Conservation (phyloP, 2,797 vertebrate species). For the Bryconaethiops microstoma region DNA sequence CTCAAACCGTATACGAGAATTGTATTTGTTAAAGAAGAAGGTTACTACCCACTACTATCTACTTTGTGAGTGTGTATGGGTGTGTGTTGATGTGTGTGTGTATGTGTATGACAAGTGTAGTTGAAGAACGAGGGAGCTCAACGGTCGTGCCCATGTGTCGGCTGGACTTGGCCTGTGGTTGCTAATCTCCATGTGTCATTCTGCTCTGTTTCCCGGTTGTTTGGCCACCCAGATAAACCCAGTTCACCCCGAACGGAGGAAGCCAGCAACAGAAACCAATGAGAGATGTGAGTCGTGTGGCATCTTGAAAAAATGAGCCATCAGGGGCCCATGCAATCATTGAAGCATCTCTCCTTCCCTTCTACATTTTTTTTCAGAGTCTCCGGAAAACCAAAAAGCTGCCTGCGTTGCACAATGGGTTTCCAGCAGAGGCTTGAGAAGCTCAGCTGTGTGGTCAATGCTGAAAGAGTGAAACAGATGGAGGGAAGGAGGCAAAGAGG, state of each 20-base stretch:
- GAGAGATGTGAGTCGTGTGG: constrained; percentile 43
- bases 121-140: constrained; percentile 47
- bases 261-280: constrained; percentile 57
- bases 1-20: too few relatives aligned
- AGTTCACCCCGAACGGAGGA: constrained; percentile 58
- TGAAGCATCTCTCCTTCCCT: constrained; percentile 73
- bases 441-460: constrained; percentile 64
- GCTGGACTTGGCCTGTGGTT: constrained; percentile 72
- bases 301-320: constrained; percentile 50
- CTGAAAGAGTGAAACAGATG: constrained; percentile 61
- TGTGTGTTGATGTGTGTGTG: constrained; percentile 40
- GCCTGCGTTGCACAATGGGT: constrained; percentile 75
- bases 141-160: constrained; percentile 60
- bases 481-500: constrained; percentile 50
- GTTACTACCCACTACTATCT: background rate
- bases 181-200: constrained; percentile 65
- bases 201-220: constrained; percentile 65
- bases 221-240: constrained; percentile 60
- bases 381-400: constrained; percentile 79
- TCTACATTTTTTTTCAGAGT: constrained; percentile 69
- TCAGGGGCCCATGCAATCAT: constrained; percentile 51
- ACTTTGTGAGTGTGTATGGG: background rate
- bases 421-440: constrained; percentile 62
- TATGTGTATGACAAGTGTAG: constrained; percentile 44
- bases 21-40: too few relatives aligned